Percentiles rank a stretch among this genome's conserved stretches.
Evolutionary conservation across 2,888 invertebrate genomes (phyloP).

Genomic region (Acanthopleura granulata): DNA sequence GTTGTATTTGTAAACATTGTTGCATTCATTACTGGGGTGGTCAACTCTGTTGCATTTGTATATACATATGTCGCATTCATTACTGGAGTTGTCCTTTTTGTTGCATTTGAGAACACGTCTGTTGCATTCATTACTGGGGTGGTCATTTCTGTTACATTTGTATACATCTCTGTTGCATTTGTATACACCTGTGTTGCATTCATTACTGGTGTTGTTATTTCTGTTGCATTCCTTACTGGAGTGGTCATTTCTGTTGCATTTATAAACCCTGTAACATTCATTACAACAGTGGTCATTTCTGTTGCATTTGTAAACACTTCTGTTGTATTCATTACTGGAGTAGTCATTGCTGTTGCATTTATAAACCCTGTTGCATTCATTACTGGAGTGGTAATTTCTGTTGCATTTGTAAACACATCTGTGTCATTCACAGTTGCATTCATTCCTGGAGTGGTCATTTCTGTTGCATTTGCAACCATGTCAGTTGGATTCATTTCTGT

Average conservation of each 20-base stretch:
- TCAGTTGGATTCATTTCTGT: not conserved
- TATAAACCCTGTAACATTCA: not conserved
- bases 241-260: constrained; percentile 8
- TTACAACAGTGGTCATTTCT: not conserved
- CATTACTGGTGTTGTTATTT: not conserved
- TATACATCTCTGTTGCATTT: not conserved
- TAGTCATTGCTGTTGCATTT: not conserved
- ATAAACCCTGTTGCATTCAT: not conserved
- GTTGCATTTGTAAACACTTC: constrained; percentile 4
- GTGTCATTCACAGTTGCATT: not conserved
- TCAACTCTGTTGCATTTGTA: not conserved
- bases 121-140: not conserved
- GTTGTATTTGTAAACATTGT: not conserved
- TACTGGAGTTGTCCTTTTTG: not conserved
- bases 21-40: not conserved
- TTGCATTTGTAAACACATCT: not conserved
- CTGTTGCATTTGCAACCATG: not conserved
- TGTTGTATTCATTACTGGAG: not conserved
- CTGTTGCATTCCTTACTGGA: not conserved
- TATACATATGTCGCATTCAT: too few species aligned
- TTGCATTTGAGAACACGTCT: not conserved
- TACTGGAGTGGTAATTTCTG: not conserved
- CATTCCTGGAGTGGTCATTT: not conserved
- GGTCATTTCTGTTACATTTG: not conserved
- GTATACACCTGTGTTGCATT: not conserved